Base-by-base conservation (phyloP, 2,797 vertebrate species). In the Pelochelys cantorii region DNA sequence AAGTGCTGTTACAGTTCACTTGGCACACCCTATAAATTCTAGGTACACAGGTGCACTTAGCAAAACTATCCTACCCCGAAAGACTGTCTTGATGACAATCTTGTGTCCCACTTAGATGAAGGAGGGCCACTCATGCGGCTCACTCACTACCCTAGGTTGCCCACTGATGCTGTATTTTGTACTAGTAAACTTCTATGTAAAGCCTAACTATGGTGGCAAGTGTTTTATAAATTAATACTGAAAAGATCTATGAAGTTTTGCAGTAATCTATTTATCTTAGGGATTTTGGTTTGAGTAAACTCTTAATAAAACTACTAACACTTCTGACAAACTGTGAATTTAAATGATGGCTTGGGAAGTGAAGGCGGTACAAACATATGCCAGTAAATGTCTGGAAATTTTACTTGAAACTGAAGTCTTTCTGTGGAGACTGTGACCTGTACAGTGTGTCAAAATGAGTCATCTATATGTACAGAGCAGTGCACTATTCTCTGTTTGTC, bases 371-470 rank as follows among this genome's bases (percentile, higher is more conserved):
- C 59, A 84, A 71, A 65, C 78, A 91, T 93, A 83, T 71, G 77
- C 74, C 89, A 84, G 42, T 91, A 85, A 90, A 94, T 96, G 95
- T 54, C 86, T 96, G 88, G 92, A 93, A 83, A 89, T 90, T 91
- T 94, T 94, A 7, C 37, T 82, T 86, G 90, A 55, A 79, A 34
- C 71, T 88, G 68, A 85, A 87, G 75, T 57, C 90, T 94, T 93
- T 91, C 62, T 95, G 29, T 84, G 37, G 84, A 31, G 59, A 83
- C 42, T 55, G 11, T 87, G 60, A 95, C 86, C 91, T 92, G 84
- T 56, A 14, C 20, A 56, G 17, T 85, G 37, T 93, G 89, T 94
- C 84, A 86, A 77, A 93, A 79, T 90, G 83, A 90, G 7, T 86
- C 90, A 86, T 89, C 78, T 91, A 27, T 90, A 53, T 55, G 31